phyloP scores from a whole-genome alignment of 2,888 invertebrate genomes.

The Subacronicta megacephala region DNA sequence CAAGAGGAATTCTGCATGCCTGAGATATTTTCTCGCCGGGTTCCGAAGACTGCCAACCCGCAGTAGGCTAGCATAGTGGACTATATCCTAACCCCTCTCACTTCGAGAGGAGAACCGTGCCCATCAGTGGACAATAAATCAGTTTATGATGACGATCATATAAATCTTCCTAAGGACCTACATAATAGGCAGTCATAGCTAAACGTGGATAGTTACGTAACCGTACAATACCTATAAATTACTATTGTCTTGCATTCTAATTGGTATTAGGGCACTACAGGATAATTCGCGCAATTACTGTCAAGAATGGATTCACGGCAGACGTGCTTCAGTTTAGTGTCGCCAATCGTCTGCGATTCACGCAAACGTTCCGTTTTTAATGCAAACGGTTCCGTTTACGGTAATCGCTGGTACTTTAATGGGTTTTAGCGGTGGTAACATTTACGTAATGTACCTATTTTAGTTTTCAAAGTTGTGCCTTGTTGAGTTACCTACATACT shows the following conservation, averaged over 20 bases:
- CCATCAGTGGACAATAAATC: no score
- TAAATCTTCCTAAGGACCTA: no score
- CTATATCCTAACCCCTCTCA: no score
- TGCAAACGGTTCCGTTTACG: slow-evolving; percentile 3
- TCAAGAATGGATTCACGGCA: slow-evolving; percentile 53
- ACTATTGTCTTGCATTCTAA: slow-evolving; percentile 50
- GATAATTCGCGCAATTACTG: slow-evolving; percentile 60
- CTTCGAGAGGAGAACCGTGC: no score
- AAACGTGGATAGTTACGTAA: slow-evolving; percentile 22
- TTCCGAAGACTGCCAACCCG: no score
- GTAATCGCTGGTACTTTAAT: slow-evolving; percentile 5
- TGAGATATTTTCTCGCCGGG: no score
- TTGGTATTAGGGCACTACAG: slow-evolving; percentile 41
- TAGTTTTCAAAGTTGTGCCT: no score
- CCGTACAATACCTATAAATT: slow-evolving; percentile 39
- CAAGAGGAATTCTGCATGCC: no score
- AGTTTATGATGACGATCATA: no score
- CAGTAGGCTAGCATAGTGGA: no score
- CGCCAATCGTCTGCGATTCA: slow-evolving; percentile 17
- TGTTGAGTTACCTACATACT: no score
- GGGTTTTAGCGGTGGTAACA: neutral
- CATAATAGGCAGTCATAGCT: slow-evolving; percentile 4
- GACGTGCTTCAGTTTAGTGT: slow-evolving; percentile 41
- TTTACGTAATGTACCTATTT: neutral
- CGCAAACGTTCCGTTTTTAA: slow-evolving; percentile 7